Conservation (phyloP, 2,888 invertebrate species). For the Apotomis capreana region DNA sequence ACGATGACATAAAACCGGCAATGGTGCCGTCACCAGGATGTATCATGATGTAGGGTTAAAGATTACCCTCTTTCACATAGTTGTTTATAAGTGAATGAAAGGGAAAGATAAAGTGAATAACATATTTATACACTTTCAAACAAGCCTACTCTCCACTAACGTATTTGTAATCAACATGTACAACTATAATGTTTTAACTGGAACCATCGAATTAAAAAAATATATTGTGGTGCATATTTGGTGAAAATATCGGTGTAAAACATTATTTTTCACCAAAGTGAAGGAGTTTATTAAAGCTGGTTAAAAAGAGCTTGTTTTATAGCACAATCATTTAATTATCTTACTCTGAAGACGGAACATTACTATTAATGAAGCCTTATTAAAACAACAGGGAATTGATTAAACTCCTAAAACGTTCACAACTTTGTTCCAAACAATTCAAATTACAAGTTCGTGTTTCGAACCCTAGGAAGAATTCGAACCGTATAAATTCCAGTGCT, state of each 20-base stretch:
- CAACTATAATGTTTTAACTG: too few relatives aligned
- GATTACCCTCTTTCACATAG: neutral
- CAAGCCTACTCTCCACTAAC: too few relatives aligned
- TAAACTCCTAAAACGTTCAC: neutral
- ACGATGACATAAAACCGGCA: neutral
- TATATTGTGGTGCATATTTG: too few relatives aligned
- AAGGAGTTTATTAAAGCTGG: too few relatives aligned
- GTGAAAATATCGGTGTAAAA: too few relatives aligned
- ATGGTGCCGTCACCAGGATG: neutral
- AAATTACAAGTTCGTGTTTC: slow-evolving; percentile 3
- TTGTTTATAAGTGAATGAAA: neutral
- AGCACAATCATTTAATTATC: too few relatives aligned
- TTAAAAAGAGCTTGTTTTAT: too few relatives aligned
- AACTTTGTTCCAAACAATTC: slow-evolving; percentile 1
- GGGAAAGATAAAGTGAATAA: neutral
- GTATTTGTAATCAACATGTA: too few relatives aligned
- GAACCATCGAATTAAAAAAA: too few relatives aligned
- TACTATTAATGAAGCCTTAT: neutral
- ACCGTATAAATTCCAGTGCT: slow-evolving; percentile 16
- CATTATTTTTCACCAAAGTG: too few relatives aligned
- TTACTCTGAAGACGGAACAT: too few relatives aligned
- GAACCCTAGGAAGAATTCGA: neutral
- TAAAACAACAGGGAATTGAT: neutral
- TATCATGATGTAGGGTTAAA: neutral
- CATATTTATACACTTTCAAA: too few relatives aligned